Conservation (phyloP, 1,140 invertebrate genomes). For the Drosophila takahashii region DNA sequence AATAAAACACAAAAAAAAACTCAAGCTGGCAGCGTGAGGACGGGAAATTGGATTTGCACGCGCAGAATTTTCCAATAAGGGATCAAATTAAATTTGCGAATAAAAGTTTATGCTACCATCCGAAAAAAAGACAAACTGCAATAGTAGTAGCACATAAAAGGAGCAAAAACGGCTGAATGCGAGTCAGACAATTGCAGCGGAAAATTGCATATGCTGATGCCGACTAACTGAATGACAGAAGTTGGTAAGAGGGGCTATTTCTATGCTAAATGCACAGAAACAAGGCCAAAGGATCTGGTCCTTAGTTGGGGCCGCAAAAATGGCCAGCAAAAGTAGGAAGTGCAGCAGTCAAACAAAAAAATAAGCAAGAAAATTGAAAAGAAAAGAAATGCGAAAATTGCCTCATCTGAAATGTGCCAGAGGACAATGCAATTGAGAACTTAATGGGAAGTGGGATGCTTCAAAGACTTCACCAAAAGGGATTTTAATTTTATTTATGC, state of each 20-base stretch:
- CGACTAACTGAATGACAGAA: slow-evolving; percentile 20
- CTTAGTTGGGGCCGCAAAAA: neutral
- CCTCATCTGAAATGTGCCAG: slow-evolving; percentile 29
- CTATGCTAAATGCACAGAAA: slow-evolving; percentile 44
- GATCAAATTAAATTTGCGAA: slow-evolving; percentile 46
- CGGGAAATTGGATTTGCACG: slow-evolving; percentile 35
- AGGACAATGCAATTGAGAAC: slow-evolving; percentile 36
- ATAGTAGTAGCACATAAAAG: slow-evolving; percentile 6
- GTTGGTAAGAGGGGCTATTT: slow-evolving; percentile 26
- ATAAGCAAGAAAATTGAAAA: slow-evolving; percentile 29
- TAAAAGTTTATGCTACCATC: slow-evolving; percentile 39
- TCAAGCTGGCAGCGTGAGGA: neutral
- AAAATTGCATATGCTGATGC: slow-evolving; percentile 52
- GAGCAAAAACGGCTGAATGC: slow-evolving; percentile 4
- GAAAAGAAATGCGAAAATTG: slow-evolving; percentile 21
- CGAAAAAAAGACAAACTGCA: slow-evolving; percentile 13
- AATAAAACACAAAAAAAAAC: slow-evolving; percentile 13
- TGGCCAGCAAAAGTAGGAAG: slow-evolving; percentile 35
- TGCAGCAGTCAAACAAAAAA: slow-evolving; percentile 24
- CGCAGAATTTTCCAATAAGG: slow-evolving; percentile 42
- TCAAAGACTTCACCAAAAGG: neutral
- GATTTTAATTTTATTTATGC: slow-evolving; percentile 1
- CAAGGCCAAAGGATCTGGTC: slow-evolving; percentile 26
- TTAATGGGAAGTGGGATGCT: neutral
- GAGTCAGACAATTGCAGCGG: slow-evolving; percentile 41